A percentile compares a stretch with the other conserved stretches of the same genome.
Conservation (phyloP, 1,140 invertebrate genomes). For the Trichonephila inaurata region DNA sequence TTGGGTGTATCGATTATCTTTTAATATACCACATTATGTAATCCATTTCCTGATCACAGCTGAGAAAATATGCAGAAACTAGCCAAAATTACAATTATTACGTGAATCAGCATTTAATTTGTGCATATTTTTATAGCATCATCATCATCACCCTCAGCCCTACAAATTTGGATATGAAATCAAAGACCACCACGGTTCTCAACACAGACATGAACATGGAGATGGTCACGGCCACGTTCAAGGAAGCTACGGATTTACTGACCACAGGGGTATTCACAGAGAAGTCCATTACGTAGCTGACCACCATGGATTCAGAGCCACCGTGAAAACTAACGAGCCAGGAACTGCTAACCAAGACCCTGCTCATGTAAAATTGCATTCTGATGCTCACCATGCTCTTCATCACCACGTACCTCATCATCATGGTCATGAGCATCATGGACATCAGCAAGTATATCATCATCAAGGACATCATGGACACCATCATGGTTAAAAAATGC, state of each 20-base stretch:
- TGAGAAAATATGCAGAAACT: no score
- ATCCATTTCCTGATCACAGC: no score
- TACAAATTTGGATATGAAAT: constrained; percentile 71
- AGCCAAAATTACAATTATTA: no score
- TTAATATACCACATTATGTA: no score
- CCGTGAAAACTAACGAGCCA: constrained; percentile 76
- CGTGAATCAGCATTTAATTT: not conserved
- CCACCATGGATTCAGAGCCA: constrained; percentile 76
- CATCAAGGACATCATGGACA: constrained; percentile 37
- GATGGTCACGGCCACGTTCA: constrained; percentile 72
- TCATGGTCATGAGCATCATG: constrained; percentile 7
- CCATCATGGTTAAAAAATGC: not conserved
- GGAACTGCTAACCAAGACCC: constrained; percentile 72
- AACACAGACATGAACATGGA: constrained; percentile 63
- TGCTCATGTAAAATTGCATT: constrained; percentile 28
- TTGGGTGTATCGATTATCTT: no score
- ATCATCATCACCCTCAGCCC: constrained; percentile 71
- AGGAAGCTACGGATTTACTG: constrained; percentile 67
- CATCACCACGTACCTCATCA: not conserved
- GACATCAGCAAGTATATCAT: constrained; percentile 5
- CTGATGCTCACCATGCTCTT: constrained; percentile 24
- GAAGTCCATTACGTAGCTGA: constrained; percentile 77
- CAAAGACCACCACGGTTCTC: constrained; percentile 43
- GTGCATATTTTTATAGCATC: not conserved
- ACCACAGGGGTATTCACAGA: constrained; percentile 64